Evolutionary conservation across 1,140 invertebrate genomes (phyloP), one percentile per base, ranked within the genome.

Genomic region (Drosophila seguyi): DNA sequence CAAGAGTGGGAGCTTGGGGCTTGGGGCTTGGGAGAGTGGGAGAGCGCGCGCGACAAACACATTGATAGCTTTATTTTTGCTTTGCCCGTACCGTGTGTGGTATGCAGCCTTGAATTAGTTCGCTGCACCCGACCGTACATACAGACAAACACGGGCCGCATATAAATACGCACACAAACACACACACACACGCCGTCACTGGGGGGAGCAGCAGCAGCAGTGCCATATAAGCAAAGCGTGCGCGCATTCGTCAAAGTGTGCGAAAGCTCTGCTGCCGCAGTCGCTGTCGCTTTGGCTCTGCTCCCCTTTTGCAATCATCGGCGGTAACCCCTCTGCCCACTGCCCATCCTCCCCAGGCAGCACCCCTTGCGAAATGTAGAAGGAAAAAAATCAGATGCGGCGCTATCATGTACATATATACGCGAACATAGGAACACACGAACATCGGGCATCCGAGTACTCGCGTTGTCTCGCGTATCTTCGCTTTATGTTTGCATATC

Each of bases 41-140:
- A 39, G 16, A 39, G 57, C 53, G 67, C 45, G 39, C 22, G 55
- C 68, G 66, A 78, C 67, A 68, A 84, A 90, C 45, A 88, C 84
- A 90, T 39, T 66, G 77, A 88, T 66, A 84, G 84, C 84, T 88
- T 88, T 88, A 88, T 88, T 90, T 88, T 88, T 84, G 84, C 84
- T 73, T 80, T 85, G 77, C 71, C 55, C 69, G 67, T 73, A 72
- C 34, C 69, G 69, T 72, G 86, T 90, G 85, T 91, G 90, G 90
- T 91, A 91, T 92, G 91, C 85, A 92, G 91, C 91, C 91, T 92
- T 92, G 91, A 92, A 92, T 92, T 92, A 92, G 91, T 92, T 92
- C 91, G 91, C 85, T 92, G 91, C 91, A 92, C 91, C 91, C 91
- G 91, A 68, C 75, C 81, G 69, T 59, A 61, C 59, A 76, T 47